A percentile compares a stretch with the other conserved stretches of the same genome.
Evolutionary conservation across 2,113 vertebrate species (phyloP).

Genomic region (Takifugu flavidus): DNA sequence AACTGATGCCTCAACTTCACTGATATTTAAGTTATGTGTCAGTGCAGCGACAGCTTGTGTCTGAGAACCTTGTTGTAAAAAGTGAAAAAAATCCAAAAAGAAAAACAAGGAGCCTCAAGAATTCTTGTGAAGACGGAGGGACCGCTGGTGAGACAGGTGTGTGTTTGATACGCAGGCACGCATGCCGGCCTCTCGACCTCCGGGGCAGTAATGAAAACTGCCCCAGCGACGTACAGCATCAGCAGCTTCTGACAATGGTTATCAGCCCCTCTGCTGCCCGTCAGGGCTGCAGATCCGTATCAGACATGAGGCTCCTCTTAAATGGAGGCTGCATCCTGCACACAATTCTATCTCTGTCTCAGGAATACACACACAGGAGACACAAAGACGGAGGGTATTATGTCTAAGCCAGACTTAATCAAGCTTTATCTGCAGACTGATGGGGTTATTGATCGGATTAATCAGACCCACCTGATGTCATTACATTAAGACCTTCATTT

Average conservation of each 20-base stretch:
- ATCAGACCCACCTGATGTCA: not conserved
- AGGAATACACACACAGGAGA: constrained; percentile 13
- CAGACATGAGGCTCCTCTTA: constrained; percentile 47
- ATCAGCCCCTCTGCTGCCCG: constrained; percentile 35
- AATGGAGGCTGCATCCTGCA: constrained; percentile 29
- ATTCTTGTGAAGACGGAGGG: constrained; percentile 54
- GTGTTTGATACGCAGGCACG: constrained; percentile 21
- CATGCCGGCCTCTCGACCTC: not conserved
- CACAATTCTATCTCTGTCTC: constrained; percentile 54
- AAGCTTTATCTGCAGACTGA: constrained; percentile 29
- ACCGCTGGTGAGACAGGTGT: constrained; percentile 46
- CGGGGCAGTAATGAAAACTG: constrained; percentile 39
- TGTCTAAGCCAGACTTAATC: constrained; percentile 42
- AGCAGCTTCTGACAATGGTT: constrained; percentile 45
- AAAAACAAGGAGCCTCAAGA: constrained; percentile 30
- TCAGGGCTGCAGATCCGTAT: constrained; percentile 48
- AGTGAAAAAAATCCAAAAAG: constrained; percentile 10
- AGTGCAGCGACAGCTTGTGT: constrained; percentile 13
- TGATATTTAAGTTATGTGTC: no score
- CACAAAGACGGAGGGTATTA: constrained; percentile 27
- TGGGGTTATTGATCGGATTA: not conserved
- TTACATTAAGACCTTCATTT: not conserved
- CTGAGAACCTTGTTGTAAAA: not conserved
- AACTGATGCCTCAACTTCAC: no score
- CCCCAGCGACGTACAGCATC: constrained; percentile 36